A percentile compares a stretch with the other conserved stretches of the same genome.
Evolutionary conservation across 2,888 invertebrate genomes (phyloP).

Genomic region (Timandra comae): DNA sequence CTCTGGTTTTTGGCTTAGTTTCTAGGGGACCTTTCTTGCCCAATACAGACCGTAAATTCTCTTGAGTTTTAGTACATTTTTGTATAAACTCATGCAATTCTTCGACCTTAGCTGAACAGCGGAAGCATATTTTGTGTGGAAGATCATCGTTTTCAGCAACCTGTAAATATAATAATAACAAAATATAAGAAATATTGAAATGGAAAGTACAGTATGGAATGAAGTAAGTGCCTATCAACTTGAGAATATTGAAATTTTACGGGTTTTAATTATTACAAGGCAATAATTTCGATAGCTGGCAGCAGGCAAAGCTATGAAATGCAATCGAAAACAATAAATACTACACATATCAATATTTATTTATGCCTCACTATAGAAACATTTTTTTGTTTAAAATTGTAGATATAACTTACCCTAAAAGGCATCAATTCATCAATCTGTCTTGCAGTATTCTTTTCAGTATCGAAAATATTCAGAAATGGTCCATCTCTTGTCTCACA

Average conservation of each 20-base stretch:
- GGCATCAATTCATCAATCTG: conserved; percentile 67
- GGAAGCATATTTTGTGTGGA: conserved; percentile 71
- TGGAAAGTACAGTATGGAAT: no score
- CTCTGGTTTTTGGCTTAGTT: conserved; percentile 46
- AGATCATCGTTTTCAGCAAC: conserved; percentile 66
- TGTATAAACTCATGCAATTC: conserved; percentile 67
- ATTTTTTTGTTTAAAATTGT: no score
- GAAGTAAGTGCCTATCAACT: no score
- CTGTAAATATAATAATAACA: conserved; percentile 47
- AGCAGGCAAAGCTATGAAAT: no score
- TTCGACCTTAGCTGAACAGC: conserved; percentile 70
- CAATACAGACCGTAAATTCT: conserved; percentile 41
- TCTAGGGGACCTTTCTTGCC: conserved; percentile 39
- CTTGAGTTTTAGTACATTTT: conserved; percentile 63
- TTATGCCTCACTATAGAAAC: no score
- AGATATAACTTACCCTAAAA: conserved; percentile 48
- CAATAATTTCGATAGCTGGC: no score
- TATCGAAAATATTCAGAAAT: conserved; percentile 66
- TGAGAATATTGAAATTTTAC: no score
- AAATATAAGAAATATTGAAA: no score
- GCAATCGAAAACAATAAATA: no score
- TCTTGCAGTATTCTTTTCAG: conserved; percentile 56
- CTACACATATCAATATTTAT: no score
- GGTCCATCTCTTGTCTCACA: conserved; percentile 70
- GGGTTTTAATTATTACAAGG: no score